Percentiles rank a stretch among this genome's conserved stretches.
These are phyloP conservation scores for Dasypolia templi DNA, from an alignment of 2,888 invertebrate genomes.

Conservation along the genomic window DNA sequence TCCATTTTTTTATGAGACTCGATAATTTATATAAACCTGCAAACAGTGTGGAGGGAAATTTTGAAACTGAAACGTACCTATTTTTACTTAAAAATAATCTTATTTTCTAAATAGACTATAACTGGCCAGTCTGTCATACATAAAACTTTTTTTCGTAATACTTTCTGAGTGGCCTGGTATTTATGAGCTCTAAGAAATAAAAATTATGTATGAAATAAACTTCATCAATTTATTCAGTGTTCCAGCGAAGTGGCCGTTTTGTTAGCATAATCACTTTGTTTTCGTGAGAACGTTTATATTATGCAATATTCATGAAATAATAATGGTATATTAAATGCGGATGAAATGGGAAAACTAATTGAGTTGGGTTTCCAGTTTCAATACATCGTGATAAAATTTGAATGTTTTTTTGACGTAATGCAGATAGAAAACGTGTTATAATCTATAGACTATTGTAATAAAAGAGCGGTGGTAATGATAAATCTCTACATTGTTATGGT, in stretches of 20 bases:
- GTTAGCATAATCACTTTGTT: constrained; percentile 62
- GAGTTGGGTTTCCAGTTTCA: not conserved
- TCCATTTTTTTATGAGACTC: no score
- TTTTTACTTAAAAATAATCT: no score
- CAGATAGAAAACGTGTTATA: not conserved
- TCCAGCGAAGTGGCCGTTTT: constrained; percentile 50
- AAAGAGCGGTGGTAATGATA: no score
- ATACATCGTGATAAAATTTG: not conserved
- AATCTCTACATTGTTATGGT: no score
- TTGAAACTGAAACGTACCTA: no score
- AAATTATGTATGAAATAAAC: constrained; percentile 58
- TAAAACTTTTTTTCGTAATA: no score
- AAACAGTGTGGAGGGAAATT: no score
- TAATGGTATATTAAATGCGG: constrained; percentile 49
- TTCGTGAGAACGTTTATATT: constrained; percentile 39
- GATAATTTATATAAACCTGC: no score
- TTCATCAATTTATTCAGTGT: constrained; percentile 57
- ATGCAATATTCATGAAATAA: constrained; percentile 55
- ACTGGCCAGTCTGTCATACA: no score
- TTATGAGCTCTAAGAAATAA: constrained; percentile 34
- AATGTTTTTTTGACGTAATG: not conserved
- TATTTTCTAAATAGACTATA: no score
- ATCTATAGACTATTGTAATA: no score
- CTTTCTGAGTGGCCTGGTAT: no score
- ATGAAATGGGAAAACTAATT: constrained; percentile 32